A percentile compares a stretch with the other conserved stretches of the same genome.
phyloP scores from a whole-genome alignment of 2,113 vertebrate species.

The Sclerurus mexicanus region DNA sequence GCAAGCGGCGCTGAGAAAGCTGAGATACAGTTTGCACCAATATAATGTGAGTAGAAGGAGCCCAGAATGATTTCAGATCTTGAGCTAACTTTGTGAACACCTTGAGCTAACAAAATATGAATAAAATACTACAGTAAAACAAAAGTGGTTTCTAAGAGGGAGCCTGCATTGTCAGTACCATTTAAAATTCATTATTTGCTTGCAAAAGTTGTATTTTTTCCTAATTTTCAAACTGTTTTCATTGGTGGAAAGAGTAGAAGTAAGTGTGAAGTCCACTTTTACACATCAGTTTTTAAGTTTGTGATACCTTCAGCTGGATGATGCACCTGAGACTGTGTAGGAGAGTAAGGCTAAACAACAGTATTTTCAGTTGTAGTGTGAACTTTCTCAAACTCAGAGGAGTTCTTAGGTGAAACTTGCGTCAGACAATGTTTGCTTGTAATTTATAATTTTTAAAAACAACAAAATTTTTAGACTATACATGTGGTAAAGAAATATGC shows the following conservation, averaged over 20 bases:
- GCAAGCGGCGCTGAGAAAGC: slow-evolving; percentile 84
- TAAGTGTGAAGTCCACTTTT: not conserved
- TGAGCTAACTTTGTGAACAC: not conserved
- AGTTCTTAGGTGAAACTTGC: not conserved
- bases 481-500: not conserved
- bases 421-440: not conserved
- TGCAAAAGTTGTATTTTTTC: not conserved
- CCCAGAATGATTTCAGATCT: not conserved
- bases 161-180: not conserved
- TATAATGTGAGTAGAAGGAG: slow-evolving; percentile 84
- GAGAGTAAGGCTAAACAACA: not conserved
- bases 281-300: not conserved
- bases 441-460: not conserved
- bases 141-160: not conserved
- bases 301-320: not conserved
- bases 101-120: not conserved
- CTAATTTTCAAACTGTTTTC: not conserved
- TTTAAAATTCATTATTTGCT: not conserved
- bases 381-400: not conserved
- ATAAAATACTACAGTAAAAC: not conserved
- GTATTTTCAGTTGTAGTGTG: not conserved
- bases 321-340: not conserved
- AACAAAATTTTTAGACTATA: not conserved
- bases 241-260: not conserved
- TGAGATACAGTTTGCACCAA: slow-evolving; percentile 86